phyloP scores from a whole-genome alignment of 1,140 invertebrate species.

The Trachymyrmex septentrionalis region DNA sequence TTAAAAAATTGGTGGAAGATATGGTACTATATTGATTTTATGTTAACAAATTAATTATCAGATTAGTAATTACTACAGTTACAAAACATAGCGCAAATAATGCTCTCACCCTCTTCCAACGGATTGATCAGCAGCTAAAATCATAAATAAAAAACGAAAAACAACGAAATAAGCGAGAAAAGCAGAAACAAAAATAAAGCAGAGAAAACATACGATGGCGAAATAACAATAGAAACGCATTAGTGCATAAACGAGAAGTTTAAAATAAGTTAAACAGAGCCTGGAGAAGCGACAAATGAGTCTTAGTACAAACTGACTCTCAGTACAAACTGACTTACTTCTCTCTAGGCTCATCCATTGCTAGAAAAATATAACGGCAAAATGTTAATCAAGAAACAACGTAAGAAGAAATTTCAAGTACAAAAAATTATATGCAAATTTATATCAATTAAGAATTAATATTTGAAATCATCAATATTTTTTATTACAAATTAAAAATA shows the following conservation, averaged over 20 bases:
- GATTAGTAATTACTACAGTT: background rate
- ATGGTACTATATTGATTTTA: background rate
- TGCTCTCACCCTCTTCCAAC: slow-evolving; percentile 82
- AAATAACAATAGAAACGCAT: slow-evolving; percentile 39
- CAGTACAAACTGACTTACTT: slow-evolving; percentile 89
- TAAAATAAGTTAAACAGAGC: slow-evolving; percentile 64
- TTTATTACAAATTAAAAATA: background rate
- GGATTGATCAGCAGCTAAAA: slow-evolving; percentile 84
- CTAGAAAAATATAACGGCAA: slow-evolving; percentile 87
- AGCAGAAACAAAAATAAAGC: slow-evolving; percentile 29
- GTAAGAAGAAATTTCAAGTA: slow-evolving; percentile 3
- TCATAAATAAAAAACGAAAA: slow-evolving; percentile 77
- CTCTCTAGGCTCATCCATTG: slow-evolving; percentile 93
- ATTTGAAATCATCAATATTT: background rate
- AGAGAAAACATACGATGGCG: background rate
- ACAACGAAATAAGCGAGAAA: slow-evolving; percentile 69
- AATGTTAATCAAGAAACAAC: slow-evolving; percentile 23
- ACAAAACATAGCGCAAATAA: slow-evolving; percentile 49
- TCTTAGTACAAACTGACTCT: no score
- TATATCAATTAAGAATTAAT: background rate
- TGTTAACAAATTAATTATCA: background rate
- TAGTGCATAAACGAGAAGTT: slow-evolving; percentile 37
- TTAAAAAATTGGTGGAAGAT: background rate
- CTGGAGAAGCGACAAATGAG: slow-evolving; percentile 81
- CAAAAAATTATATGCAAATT: background rate